Percentiles rank a stretch among this genome's conserved stretches.
Conservation (phyloP, 2,113 vertebrate species). For the Thalassarche chlororhynchos region DNA sequence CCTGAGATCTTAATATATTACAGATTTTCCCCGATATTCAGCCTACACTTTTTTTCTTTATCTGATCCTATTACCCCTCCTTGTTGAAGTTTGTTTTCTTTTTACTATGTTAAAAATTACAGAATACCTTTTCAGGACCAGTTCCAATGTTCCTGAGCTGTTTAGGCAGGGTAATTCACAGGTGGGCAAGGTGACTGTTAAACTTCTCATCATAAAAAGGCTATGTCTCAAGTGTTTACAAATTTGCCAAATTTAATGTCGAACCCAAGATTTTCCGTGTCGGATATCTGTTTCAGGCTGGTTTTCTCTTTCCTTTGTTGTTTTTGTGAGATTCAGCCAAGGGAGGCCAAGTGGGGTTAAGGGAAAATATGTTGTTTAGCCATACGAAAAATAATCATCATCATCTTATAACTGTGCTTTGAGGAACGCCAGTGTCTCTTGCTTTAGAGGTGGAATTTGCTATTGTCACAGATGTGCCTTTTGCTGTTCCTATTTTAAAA, state of each 20-base stretch:
- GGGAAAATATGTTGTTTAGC: slow-evolving; percentile 63
- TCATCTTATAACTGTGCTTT: neutral
- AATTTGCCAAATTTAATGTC: neutral
- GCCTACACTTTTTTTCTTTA: slow-evolving; percentile 40
- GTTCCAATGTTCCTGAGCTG: neutral
- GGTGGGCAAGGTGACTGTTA: neutral
- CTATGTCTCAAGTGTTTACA: neutral
- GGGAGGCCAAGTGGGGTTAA: slow-evolving; percentile 49
- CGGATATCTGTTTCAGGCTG: slow-evolving; percentile 5
- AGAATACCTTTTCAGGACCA: neutral
- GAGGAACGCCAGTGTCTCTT: neutral
- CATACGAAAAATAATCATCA: slow-evolving; percentile 41
- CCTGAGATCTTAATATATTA: slow-evolving; percentile 45
- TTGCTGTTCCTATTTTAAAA: neutral
- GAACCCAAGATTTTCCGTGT: neutral
- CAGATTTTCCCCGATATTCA: slow-evolving; percentile 46
- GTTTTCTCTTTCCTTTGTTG: slow-evolving; percentile 26
- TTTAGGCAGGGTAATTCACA: neutral
- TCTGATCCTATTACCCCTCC: slow-evolving; percentile 28
- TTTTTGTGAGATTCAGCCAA: slow-evolving; percentile 40
- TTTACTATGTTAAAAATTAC: neutral
- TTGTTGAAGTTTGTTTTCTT: slow-evolving; percentile 29
- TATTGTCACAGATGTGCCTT: neutral
- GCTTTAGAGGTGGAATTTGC: neutral
- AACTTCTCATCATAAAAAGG: neutral